phyloP scores from a whole-genome alignment of 2,888 invertebrate species.

The Anthrax anthrax region DNA sequence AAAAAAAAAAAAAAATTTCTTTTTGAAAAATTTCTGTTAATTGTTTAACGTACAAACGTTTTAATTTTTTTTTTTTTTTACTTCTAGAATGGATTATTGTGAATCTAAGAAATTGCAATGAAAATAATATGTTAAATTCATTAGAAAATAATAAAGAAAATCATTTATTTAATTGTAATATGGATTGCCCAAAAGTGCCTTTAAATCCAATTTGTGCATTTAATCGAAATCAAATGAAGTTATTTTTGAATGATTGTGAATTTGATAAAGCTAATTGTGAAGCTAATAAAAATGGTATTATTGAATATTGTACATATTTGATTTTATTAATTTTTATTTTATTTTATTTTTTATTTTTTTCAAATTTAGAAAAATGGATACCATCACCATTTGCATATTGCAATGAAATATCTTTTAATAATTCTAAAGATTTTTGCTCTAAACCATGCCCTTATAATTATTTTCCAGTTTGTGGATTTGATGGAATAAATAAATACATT shows the following conservation, averaged over 20 bases:
- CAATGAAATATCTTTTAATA: neutral
- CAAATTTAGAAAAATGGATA: neutral
- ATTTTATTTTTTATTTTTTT: neutral
- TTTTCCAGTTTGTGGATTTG: slow-evolving; percentile 5
- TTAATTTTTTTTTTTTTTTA: neutral
- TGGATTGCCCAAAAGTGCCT: neutral
- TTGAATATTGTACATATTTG: no score
- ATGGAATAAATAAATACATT: neutral
- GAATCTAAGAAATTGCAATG: neutral
- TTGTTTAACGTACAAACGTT: neutral
- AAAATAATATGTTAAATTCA: neutral
- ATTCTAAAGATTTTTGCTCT: neutral
- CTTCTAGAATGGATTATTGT: neutral
- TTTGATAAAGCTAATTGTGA: neutral
- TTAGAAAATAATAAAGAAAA: neutral
- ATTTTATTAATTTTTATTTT: neutral
- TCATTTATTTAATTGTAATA: neutral
- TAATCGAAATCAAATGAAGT: neutral
- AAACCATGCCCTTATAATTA: neutral
- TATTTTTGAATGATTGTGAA: neutral
- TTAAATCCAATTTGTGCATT: neutral
- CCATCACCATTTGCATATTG: neutral
- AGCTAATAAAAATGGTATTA: no score
- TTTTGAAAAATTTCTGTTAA: no score
- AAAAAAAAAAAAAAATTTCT: no score